Base-by-base conservation (phyloP, 2,888 invertebrate species). In the Kryphioiulus occultus region DNA sequence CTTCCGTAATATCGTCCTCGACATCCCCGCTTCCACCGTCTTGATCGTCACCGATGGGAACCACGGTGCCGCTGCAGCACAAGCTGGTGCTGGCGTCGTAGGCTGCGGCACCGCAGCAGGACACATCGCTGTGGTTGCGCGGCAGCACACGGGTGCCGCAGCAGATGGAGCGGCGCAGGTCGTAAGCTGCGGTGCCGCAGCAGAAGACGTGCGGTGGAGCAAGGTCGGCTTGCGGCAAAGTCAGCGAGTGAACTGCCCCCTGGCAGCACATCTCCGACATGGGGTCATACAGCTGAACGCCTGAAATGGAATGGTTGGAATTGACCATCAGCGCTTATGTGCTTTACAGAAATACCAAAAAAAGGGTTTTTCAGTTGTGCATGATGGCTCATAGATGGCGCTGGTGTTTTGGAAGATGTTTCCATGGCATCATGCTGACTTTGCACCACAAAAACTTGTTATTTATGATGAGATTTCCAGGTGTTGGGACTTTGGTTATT, bases 221-320 rank as follows among this genome's bases (percentile, higher is more conserved):
- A 9, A 5, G 39, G 83, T n/a, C 32, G 17, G 10, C 83, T 3
- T 47, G 12, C 12, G 17, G 2, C 47, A 17, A 9, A 12, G 30
- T 4, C 15, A 83, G 3, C 3, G 3, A 3, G 83, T 83, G 83
- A 12, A 85, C 85, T 42, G 32, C 22, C n/a, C 42, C 39, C 42
- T 42, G 26, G 85, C 85, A 86, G 68, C 86, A 86, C 68, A 86
- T 26, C n/a, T 86, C 32, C 26, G 47, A 15, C 53, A 17, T 35
- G 86, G 86, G 68, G 53, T 86, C 59, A 68, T 86, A 86, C 32
- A 59, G 68, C 22, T 83, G 35, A n/a, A 39, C 83, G 10, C 83
- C 83, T 83, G 83, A 30, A 82, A 82, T 15, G 4, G 82, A 32
- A 47, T 10, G 9, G 47, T 42, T 42, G 47, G 47, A 47, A 17